phyloP scores from a whole-genome alignment of 2,113 vertebrate species.

The Corythornis vintsioides region DNA sequence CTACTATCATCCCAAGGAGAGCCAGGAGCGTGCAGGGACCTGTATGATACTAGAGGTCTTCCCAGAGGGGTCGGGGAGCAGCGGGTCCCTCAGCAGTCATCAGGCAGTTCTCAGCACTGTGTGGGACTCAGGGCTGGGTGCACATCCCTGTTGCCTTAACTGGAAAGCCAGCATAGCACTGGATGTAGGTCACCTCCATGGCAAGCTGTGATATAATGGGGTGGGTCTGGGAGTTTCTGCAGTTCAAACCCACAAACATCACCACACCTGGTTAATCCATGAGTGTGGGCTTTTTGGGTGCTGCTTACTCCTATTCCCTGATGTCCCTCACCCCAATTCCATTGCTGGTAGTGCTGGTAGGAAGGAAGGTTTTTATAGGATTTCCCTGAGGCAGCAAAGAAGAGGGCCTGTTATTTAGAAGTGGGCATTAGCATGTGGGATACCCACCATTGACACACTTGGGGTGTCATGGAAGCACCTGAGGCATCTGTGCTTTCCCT shows the following conservation, averaged over 20 bases:
- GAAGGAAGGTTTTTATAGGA: neutral
- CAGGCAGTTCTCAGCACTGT: neutral
- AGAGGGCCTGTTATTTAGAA: neutral
- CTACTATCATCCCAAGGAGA: neutral
- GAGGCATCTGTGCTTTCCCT: neutral
- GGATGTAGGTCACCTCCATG: neutral
- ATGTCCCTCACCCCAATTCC: neutral
- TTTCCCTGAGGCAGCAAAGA: neutral
- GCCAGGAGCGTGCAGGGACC: neutral
- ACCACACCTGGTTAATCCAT: neutral
- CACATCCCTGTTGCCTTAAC: neutral
- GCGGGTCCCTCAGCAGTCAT: neutral
- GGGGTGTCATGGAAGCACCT: neutral
- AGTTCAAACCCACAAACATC: neutral
- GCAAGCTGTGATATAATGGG: neutral
- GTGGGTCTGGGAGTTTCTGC: conserved; percentile 1
- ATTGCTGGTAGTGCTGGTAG: neutral
- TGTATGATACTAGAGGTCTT: neutral
- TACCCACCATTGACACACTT: neutral
- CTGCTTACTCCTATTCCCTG: rapidly evolving
- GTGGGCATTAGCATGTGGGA: neutral
- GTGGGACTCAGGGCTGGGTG: neutral
- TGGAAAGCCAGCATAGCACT: neutral
- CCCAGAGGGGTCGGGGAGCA: neutral
- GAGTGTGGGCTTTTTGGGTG: neutral